Base-by-base conservation (phyloP, 2,797 vertebrate species). In the Poecilia wingei region DNA sequence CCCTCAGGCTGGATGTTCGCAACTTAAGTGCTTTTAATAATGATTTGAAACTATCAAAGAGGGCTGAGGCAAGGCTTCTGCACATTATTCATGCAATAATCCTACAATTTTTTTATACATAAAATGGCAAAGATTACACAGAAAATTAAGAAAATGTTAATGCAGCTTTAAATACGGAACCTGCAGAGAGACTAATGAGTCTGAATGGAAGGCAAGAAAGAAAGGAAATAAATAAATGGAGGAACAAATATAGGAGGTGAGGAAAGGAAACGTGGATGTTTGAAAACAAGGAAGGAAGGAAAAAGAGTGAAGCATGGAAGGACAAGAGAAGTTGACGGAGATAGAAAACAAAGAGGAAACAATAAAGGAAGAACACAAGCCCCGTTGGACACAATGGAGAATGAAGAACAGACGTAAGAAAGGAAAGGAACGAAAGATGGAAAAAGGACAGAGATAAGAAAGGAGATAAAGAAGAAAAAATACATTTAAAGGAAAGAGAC, bases 21-120 rank as follows among this genome's bases (percentile, higher is more conserved):
- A 81, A 80, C 74, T 79, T 87, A 88, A 90, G 81, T 84, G 85
- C 82, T 88, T 89, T 87, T 87, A 89, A 87, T 85, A 55, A 89
- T 82, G 77, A 79, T 89, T 85, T 22, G n/a, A 57, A 88, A 89
- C 88, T 84, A 90, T 86, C 74, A 90, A 86, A 84, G 53, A 53
- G 47, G 72, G 68, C 28, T 2, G 5, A 61, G 46, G 22, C 57
- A 16, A 47, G 43, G 57, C 46, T 46, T 43, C 12, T 45, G 41
- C 41, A 46, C 43, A 71, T 45, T 71, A 45, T 46, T 46, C 43
- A 71, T 46, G n/a, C 7, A 45, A 13, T 43, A 25, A n/a, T 43
- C 9, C 22, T 6, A 69, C 22, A 69, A 1, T 43, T 41, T n/a
- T 31, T 28, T 41, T 39, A 41, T 22, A 68, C 41, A 43, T 68